phyloP scores from a whole-genome alignment of 2,797 vertebrate species.

The Amblyopsis hoosieri region DNA sequence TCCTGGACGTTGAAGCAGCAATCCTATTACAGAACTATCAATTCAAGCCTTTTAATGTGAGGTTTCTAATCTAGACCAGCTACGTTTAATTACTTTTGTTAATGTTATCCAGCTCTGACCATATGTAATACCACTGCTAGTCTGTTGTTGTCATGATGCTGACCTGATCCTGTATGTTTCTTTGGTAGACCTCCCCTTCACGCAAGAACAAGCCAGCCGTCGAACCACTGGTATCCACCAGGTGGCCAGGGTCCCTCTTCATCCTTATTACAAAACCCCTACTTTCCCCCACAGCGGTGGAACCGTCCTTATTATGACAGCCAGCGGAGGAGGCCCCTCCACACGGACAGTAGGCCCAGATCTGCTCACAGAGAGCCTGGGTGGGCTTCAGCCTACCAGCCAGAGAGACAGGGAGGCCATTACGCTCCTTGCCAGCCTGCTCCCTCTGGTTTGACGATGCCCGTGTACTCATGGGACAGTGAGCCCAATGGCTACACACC shows the following conservation, averaged over 20 bases:
- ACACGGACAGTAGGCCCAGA: background rate
- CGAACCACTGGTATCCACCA: background rate
- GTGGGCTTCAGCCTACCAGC: background rate
- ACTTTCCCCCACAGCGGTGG: constrained; percentile 17
- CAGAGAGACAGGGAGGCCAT: background rate
- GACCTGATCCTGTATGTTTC: background rate
- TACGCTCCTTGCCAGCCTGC: constrained; percentile 1
- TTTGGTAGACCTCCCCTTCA: constrained; percentile 36
- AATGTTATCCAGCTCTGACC: no score
- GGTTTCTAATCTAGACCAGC: background rate
- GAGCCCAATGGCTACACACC: background rate
- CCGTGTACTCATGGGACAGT: constrained; percentile 22
- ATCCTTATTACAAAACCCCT: background rate
- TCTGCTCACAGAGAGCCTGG: background rate
- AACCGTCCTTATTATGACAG: background rate
- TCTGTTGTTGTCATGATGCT: no score
- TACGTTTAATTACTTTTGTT: no score
- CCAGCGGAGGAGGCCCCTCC: constrained; percentile 17
- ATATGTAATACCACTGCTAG: no score
- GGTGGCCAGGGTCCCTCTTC: background rate
- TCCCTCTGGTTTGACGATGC: background rate
- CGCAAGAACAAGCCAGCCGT: constrained; percentile 1
- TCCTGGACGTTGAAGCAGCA: no score
- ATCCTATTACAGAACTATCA: no score
- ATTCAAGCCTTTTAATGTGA: background rate